phyloP scores from a whole-genome alignment of 2,888 invertebrate genomes.

The Sinhomidia bicolor region DNA sequence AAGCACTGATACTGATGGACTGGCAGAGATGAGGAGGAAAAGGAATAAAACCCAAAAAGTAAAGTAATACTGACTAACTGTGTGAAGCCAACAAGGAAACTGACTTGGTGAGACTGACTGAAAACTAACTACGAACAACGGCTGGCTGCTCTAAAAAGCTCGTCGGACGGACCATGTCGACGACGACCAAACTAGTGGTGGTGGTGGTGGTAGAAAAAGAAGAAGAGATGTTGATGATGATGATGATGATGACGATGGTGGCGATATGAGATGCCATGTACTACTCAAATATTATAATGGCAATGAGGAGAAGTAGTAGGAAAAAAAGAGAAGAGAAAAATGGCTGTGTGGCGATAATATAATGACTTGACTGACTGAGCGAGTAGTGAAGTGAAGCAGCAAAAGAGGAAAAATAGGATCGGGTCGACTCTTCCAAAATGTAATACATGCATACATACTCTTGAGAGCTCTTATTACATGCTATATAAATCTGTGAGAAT shows the following conservation, averaged over 20 bases:
- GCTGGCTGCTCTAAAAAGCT: conserved; percentile 45
- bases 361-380: conserved; percentile 9
- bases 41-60: conserved; percentile 52
- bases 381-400: background rate
- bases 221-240: conserved; percentile 36
- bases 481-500: background rate
- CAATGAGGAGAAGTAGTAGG: too few relatives aligned
- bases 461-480: background rate
- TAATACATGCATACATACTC: background rate
- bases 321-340: conserved; percentile 9
- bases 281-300: conserved; percentile 47
- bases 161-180: conserved; percentile 53
- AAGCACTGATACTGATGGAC: conserved; percentile 60
- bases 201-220: conserved; percentile 14
- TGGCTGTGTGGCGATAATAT: background rate
- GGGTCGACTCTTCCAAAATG: conserved; percentile 66
- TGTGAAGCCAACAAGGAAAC: conserved; percentile 72
- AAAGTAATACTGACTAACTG: conserved; percentile 41
- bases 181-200: conserved; percentile 37
- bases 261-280: background rate
- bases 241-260: conserved; percentile 42
- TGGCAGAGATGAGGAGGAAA: conserved; percentile 52
- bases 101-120: conserved; percentile 68
- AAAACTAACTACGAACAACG: conserved; percentile 62
- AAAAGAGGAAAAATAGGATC: conserved; percentile 26